phyloP scores from a whole-genome alignment of 2,888 invertebrate species.

The Amorpha juglandis region DNA sequence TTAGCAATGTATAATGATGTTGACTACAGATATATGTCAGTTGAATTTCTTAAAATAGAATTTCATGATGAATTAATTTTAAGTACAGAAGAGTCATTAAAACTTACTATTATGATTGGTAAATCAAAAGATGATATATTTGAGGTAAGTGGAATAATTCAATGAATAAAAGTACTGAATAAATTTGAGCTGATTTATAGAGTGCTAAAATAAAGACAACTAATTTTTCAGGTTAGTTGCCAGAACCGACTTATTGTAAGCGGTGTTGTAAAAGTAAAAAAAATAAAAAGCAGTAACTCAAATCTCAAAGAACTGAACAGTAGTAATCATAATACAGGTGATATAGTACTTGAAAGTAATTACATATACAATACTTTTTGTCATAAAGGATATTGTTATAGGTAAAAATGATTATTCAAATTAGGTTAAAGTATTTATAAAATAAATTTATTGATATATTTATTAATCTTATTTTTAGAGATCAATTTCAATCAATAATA shows the following conservation, averaged over 20 bases:
- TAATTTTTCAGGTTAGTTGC: conserved; percentile 26
- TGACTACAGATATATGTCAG: conserved; percentile 46
- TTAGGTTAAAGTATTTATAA: too few species aligned
- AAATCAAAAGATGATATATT: conserved; percentile 14
- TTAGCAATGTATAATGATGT: conserved; percentile 62
- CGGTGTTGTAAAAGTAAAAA: conserved; percentile 29
- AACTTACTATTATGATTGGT: conserved; percentile 23
- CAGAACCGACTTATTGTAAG: conserved; percentile 29
- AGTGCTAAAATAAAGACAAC: background rate
- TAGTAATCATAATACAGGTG: conserved; percentile 7
- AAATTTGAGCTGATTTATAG: background rate
- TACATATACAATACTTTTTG: conserved; percentile 35
- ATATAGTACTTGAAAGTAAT: conserved; percentile 22
- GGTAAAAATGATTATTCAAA: conserved; percentile 27
- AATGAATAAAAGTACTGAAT: background rate
- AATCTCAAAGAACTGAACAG: background rate
- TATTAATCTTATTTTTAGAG: conserved; percentile 29
- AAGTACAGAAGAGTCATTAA: conserved; percentile 30
- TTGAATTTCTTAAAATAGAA: conserved; percentile 32
- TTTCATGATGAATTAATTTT: conserved; percentile 34
- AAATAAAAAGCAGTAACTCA: background rate
- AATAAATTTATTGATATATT: background rate
- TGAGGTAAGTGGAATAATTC: conserved; percentile 9
- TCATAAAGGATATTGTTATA: conserved; percentile 34
- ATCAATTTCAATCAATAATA: conserved; percentile 32